Evolutionary conservation across 1,140 invertebrate genomes (phyloP).

Genomic region (Drosophila lacteicornis): DNA sequence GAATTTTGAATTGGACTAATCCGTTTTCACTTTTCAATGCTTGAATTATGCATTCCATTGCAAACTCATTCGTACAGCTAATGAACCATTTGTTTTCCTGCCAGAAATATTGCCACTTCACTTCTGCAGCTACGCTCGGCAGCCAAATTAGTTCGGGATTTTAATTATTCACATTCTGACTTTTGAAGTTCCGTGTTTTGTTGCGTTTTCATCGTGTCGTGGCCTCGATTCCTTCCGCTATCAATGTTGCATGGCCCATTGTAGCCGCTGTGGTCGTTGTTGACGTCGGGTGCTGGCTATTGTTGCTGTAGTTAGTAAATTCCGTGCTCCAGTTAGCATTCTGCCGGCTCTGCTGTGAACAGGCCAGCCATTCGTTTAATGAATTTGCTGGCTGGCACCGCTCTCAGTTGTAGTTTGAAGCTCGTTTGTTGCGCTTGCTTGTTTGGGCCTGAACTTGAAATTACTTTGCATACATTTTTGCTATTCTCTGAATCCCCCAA

Average conservation of each 20-base stretch:
- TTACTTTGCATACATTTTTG: conserved; percentile 29
- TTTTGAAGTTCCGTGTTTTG: conserved; percentile 26
- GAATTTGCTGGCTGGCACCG: conserved; percentile 60
- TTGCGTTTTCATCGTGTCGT: conserved; percentile 38
- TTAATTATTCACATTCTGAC: conserved; percentile 67
- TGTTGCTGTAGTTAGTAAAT: conserved; percentile 32
- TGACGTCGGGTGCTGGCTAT: conserved; percentile 24
- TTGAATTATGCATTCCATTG: neutral
- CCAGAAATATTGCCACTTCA: conserved; percentile 1
- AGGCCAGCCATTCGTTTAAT: conserved; percentile 59
- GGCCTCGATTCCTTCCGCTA: conserved; percentile 57
- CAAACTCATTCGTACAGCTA: neutral
- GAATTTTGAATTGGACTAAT: neutral
- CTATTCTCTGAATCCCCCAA: conserved; percentile 24
- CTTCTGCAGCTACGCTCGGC: neutral
- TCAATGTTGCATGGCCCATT: conserved; percentile 69
- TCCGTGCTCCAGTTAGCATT: conserved; percentile 75
- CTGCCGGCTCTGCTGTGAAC: conserved; percentile 31
- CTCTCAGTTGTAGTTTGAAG: conserved; percentile 80
- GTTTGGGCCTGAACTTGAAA: conserved; percentile 74
- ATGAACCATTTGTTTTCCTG: conserved; percentile 7
- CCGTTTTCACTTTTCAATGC: conserved; percentile 50
- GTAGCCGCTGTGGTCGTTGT: conserved; percentile 17
- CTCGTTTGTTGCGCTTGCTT: conserved; percentile 78
- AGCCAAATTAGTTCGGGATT: conserved; percentile 30